Evolutionary conservation across 2,797 vertebrate genomes (phyloP).

Genomic region (Diplodus puntazzo): DNA sequence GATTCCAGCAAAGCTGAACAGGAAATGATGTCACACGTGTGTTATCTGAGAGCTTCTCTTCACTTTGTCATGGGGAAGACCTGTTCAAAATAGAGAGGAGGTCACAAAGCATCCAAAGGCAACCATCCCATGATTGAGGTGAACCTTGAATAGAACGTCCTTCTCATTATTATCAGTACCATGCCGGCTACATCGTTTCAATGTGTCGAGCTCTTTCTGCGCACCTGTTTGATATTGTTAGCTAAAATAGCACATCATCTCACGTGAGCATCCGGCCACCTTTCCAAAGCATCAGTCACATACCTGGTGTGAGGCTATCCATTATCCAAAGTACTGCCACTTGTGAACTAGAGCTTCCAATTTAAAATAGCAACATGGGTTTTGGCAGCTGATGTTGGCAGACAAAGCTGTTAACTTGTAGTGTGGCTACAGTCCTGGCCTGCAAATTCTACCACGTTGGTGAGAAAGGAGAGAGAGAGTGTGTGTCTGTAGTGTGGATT

Average conservation of each 20-base stretch:
- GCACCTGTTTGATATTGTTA: slow-evolving; percentile 24
- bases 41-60: slow-evolving; percentile 62
- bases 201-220: slow-evolving; percentile 16
- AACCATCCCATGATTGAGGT: not conserved
- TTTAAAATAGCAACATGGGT: slow-evolving; percentile 72
- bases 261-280: slow-evolving; percentile 44
- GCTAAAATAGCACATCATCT: slow-evolving; percentile 50
- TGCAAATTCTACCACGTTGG: slow-evolving; percentile 64
- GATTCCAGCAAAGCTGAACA: slow-evolving; percentile 51
- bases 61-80: slow-evolving; percentile 45
- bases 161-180: slow-evolving; percentile 12
- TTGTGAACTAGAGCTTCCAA: slow-evolving; percentile 43
- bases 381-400: slow-evolving; percentile 71
- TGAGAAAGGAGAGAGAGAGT: slow-evolving; percentile 49
- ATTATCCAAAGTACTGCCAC: slow-evolving; percentile 54
- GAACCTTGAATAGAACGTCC: slow-evolving; percentile 21
- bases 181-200: not conserved
- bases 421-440: slow-evolving; percentile 62
- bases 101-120: slow-evolving; percentile 12
- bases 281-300: slow-evolving; percentile 57
- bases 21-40: slow-evolving; percentile 64
- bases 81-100: slow-evolving; percentile 24
- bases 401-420: slow-evolving; percentile 66
- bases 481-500: slow-evolving; percentile 44
- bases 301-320: slow-evolving; percentile 46